A percentile compares a stretch with the other conserved stretches of the same genome.
Conservation (phyloP, 2,888 invertebrate species). For the Scaptomyza polygonia region DNA sequence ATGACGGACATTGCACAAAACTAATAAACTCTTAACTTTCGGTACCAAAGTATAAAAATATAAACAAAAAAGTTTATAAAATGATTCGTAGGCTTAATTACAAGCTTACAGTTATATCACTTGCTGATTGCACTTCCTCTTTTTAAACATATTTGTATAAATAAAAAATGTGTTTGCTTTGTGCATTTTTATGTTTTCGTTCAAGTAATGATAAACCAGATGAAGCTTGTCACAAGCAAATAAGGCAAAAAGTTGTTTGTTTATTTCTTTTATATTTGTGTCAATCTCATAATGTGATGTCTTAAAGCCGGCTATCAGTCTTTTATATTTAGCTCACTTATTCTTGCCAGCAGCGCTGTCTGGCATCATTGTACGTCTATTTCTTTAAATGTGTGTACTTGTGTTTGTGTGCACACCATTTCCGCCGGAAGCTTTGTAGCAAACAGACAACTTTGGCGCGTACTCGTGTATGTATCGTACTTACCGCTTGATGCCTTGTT, state of each 20-base stretch:
- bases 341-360: constrained; percentile 43
- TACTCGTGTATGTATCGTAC: constrained; percentile 50
- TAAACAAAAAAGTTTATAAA: too few relatives aligned
- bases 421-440: constrained; percentile 72
- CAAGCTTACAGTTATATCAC: too few relatives aligned
- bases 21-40: too few relatives aligned
- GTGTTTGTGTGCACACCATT: constrained; percentile 58
- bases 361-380: constrained; percentile 45
- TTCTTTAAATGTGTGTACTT: constrained; percentile 19
- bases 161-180: constrained; percentile 1
- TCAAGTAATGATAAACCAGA: constrained; percentile 10
- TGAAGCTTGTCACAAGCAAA: constrained; percentile 46
- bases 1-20: too few relatives aligned
- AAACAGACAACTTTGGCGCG: constrained; percentile 52
- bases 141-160: too few relatives aligned
- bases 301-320: constrained; percentile 69
- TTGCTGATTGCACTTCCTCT: too few relatives aligned
- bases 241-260: constrained; percentile 48
- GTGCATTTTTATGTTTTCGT: constrained; percentile 2
- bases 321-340: constrained; percentile 62
- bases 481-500: constrained; percentile 72
- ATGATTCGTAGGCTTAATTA: too few relatives aligned
- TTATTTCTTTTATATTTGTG: constrained; percentile 66
- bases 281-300: constrained; percentile 71
- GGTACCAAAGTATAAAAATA: too few relatives aligned